Conservation (phyloP, 2,888 invertebrate genomes). For the Ashinkailepas kermadecensis region DNA sequence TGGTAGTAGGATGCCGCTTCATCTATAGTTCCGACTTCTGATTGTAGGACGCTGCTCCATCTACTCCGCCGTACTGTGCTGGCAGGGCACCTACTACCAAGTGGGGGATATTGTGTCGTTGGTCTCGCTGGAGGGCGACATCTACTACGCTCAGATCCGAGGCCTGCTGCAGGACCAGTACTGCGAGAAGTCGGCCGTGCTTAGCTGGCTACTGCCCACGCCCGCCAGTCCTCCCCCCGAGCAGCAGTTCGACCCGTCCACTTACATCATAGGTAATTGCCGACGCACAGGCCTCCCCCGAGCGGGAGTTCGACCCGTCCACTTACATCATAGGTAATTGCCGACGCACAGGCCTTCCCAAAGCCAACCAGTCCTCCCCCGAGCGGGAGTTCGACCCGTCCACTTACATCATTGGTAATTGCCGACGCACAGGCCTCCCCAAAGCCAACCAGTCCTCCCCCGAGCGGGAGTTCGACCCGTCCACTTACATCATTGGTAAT, state of each 20-base stretch:
- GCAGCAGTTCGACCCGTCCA: conserved; percentile 74
- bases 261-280: conserved; percentile 69
- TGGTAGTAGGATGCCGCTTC: too few relatives aligned
- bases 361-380: too few relatives aligned
- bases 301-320: conserved; percentile 72
- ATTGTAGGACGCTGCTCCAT: too few relatives aligned
- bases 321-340: conserved; percentile 73
- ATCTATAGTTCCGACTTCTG: too few relatives aligned
- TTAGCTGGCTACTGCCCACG: conserved; percentile 87
- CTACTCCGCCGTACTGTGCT: too few relatives aligned
- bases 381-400: conserved; percentile 75
- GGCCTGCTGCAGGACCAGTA: conserved; percentile 86
- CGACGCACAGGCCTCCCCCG: conserved; percentile 67
- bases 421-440: conserved; percentile 60
- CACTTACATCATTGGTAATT: conserved; percentile 73
- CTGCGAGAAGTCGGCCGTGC: conserved; percentile 83
- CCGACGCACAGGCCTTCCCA: conserved; percentile 61
- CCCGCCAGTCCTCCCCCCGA: conserved; percentile 65
- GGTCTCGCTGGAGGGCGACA: conserved; percentile 61
- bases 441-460: too few relatives aligned
- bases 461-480: conserved; percentile 71
- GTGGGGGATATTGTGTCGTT: conserved; percentile 85
- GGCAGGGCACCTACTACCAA: conserved; percentile 60
- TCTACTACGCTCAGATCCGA: conserved; percentile 81
- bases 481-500: conserved; percentile 77